Evolutionary conservation across 2,113 vertebrate genomes (phyloP), one percentile per base, ranked within the genome.

Genomic region (Saccopteryx leptura): DNA sequence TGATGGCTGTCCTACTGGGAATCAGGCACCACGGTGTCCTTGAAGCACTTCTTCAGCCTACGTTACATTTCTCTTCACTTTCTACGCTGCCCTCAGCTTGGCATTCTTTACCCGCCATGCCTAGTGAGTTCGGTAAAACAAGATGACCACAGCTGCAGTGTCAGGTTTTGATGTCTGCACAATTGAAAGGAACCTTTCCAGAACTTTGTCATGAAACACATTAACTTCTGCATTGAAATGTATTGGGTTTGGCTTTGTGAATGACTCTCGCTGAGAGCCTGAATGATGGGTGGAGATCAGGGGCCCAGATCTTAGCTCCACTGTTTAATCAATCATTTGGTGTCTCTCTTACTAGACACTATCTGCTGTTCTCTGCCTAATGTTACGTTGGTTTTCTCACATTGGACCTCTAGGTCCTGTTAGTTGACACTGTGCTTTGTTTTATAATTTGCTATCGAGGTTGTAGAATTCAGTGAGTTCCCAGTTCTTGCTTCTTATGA

Each of bases 361-460:
- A 2, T 18, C 15, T 65, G n/a, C 56, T 95, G 0, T 83, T 88
- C 63, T 92, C 74, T 81, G 72, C 24, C 72, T 92, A 69, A 58
- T 31, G 84, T 72, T 28, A 56, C 4, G 11, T 90, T 80, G 81
- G 5, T n/a, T 93, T 95, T 90, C 81, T 92, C 63, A 91, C 58
- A 46, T 24, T 58, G 23, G 2, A 52, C 65, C 52, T 75, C 48
- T 58, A 63, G 85, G 85, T 96, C 85, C 84, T 96, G 14, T 87
- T 84, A 92, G 75, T 90, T 26, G 4, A 75, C 46, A 26, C 10
- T 87, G 24, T 63, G 39, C 60, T 91, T 74, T 72, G 82, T 78
- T 86, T 85, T 94, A 85, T 90, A 96, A 80, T 88, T 88, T 97
- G 52, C 69, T 94, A 68, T 50, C 83, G 72, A 87, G 48, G 52